These are phyloP conservation scores for Brachionus angularis DNA, from an alignment of 1,140 invertebrate species.

Conservation along the genomic window DNA sequence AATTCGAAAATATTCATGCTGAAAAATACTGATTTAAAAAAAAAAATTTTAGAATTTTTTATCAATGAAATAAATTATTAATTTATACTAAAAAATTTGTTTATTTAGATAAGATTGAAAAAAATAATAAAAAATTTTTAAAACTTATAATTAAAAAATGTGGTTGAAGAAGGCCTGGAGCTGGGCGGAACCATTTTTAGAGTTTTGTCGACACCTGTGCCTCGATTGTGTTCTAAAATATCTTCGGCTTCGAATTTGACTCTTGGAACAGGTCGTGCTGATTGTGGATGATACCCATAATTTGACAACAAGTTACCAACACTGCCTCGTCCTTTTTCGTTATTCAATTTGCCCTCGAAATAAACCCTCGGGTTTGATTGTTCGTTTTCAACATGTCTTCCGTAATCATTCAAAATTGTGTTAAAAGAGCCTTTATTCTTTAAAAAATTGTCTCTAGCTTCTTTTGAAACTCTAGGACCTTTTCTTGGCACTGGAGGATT, in stretches of 20 bases:
- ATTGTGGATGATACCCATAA: conserved; percentile 20
- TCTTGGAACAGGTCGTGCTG: conserved; percentile 34
- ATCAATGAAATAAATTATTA: no score
- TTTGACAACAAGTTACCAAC: conserved; percentile 24
- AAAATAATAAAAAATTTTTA: no score
- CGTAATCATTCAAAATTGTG: conserved; percentile 30
- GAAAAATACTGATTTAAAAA: no score
- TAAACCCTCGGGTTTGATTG: conserved; percentile 11
- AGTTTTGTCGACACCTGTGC: conserved; percentile 1
- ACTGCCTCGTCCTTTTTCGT: conserved; percentile 32
- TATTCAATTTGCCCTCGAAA: conserved; percentile 33
- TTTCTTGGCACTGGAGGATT: background rate
- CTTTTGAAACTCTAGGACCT: conserved; percentile 26
- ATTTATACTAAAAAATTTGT: no score
- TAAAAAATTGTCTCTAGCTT: conserved; percentile 28
- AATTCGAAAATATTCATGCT: no score
- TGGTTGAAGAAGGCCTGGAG: conserved; percentile 22
- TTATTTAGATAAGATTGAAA: no score
- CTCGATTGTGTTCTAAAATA: conserved; percentile 34
- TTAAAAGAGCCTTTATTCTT: conserved; percentile 35
- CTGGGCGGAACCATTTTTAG: conserved; percentile 25
- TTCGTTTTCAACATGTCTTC: background rate
- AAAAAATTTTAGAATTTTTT: no score
- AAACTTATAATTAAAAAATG: conserved; percentile 39
- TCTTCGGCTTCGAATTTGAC: conserved; percentile 34